phyloP scores from a whole-genome alignment of 1,140 invertebrate species.

The Trachelipus rathkii region DNA sequence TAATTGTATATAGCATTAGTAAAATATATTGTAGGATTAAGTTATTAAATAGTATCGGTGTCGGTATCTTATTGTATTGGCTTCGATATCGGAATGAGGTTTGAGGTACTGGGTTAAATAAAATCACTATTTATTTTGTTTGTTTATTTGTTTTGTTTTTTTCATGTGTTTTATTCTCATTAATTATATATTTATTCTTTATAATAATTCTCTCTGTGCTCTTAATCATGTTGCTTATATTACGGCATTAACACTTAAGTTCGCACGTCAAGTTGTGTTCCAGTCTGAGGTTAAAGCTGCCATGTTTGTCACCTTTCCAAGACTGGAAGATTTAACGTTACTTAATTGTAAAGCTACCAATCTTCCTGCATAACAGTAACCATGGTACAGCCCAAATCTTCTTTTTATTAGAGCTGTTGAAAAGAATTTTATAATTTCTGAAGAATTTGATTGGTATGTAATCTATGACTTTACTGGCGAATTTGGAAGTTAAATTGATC shows the following conservation, averaged over 20 bases:
- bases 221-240: conserved; percentile 34
- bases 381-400: conserved; percentile 69
- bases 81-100: too few relatives aligned
- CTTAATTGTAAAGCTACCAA: conserved; percentile 73
- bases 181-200: too few relatives aligned
- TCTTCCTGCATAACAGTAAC: conserved; percentile 68
- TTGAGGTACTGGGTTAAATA: too few relatives aligned
- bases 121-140: too few relatives aligned
- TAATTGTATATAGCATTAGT: too few relatives aligned
- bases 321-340: conserved; percentile 66
- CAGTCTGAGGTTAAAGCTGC: conserved; percentile 37
- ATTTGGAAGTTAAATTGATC: conserved; percentile 65
- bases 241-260: conserved; percentile 37
- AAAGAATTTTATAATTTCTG: too few relatives aligned
- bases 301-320: conserved; percentile 36
- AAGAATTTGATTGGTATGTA: conserved; percentile 43
- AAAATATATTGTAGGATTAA: too few relatives aligned
- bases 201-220: conserved; percentile 33
- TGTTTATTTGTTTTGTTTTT: too few relatives aligned
- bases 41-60: too few relatives aligned
- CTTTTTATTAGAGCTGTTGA: too few relatives aligned
- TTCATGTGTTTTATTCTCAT: too few relatives aligned
- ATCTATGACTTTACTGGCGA: conserved; percentile 30
- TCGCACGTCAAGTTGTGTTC: conserved; percentile 39
- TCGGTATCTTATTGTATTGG: too few relatives aligned